Conservation (phyloP, 1,140 invertebrate species). For the Saxidomus purpurata region DNA sequence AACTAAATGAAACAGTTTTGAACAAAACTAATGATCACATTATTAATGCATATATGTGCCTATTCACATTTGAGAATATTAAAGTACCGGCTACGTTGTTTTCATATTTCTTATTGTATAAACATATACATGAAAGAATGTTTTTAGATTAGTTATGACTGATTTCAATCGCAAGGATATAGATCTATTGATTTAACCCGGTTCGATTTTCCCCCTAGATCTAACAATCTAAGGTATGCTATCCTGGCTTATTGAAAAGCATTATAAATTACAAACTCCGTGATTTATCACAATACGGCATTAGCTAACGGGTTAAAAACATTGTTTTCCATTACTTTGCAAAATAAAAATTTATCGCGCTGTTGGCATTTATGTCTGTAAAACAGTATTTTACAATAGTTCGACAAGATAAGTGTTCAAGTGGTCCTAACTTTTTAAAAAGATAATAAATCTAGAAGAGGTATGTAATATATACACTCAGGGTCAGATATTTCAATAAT, state of each 20-base stretch:
- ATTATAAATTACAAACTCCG: slow-evolving; percentile 47
- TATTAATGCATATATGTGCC: too few relatives aligned
- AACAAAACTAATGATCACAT: too few relatives aligned
- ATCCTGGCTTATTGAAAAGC: slow-evolving; percentile 25
- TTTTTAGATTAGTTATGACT: too few relatives aligned
- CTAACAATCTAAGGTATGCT: background rate
- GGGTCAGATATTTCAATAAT: background rate
- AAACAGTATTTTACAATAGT: slow-evolving; percentile 17
- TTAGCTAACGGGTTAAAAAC: background rate
- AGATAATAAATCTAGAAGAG: background rate
- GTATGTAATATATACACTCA: background rate
- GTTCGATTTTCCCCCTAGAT: background rate
- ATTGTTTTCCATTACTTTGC: background rate
- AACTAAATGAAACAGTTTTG: too few relatives aligned
- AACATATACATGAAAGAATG: too few relatives aligned
- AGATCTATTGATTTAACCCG: background rate
- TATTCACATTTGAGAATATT: too few relatives aligned
- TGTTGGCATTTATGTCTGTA: background rate
- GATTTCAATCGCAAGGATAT: background rate
- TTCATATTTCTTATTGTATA: too few relatives aligned
- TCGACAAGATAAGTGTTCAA: slow-evolving; percentile 5
- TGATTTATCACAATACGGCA: background rate
- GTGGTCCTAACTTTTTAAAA: background rate
- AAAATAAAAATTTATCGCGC: slow-evolving; percentile 6
- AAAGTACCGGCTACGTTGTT: too few relatives aligned